Base-by-base conservation (phyloP, 2,113 vertebrate species). In the Actinemys pallida region DNA sequence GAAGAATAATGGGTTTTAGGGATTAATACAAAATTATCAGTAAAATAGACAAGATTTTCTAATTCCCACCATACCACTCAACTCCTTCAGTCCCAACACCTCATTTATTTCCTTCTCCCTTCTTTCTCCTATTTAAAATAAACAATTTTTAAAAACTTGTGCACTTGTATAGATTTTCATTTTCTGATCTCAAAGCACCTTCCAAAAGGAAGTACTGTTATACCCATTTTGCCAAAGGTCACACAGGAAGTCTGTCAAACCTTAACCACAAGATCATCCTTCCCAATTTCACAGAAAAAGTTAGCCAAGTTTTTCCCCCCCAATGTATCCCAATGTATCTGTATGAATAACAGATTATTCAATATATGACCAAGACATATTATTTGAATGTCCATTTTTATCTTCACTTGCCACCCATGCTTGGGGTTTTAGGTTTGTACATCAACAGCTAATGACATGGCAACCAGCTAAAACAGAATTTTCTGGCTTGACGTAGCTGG, bases 51-150 rank as follows among this genome's bases (percentile, higher is more conserved):
- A 42, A 11, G 19, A 27, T 27, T 47, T 45, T 6, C 72, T 76
- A 76, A 25, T 76, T 45, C 42, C 72, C 42, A 76, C 72, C 72
- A 45, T 11, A 76, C 10, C 72, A 42, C 24, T 45, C 42, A 45
- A 5, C 24, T 45, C 72, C 10, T 35, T 8, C 12, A 49, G 22
- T 3, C 1, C 57, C 54, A 82, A 24, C 54, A 82, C 86, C 86
- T 90, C 87, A 5, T 79, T 93, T 12, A 54, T 59, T 59, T 89
- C 85, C 42, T 22, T 92, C 42, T 87, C 29, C 12, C 92, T 92
- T 62, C 81, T 65, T 42, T 84, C 22, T 89, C 79, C 13, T 42
- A 17, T 93, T 81, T 49, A 11, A 86, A 89, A 57, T 24, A 45
- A 53, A 17, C n/a, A 76, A 8, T 95, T 90, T 65, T 87, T 78